phyloP scores from a whole-genome alignment of 2,113 vertebrate species.

The Lagopus leucura region DNA sequence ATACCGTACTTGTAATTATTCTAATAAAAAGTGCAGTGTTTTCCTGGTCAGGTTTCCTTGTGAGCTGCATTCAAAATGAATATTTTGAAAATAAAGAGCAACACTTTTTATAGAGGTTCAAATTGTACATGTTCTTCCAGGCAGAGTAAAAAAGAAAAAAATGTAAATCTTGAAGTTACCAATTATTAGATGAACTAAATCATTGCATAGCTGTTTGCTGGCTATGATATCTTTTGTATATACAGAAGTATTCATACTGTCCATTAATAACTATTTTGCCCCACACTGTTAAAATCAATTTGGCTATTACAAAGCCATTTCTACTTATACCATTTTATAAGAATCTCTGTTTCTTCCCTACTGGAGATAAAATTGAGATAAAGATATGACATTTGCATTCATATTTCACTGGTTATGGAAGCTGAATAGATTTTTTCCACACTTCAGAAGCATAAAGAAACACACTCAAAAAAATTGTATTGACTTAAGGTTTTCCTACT shows the following conservation, averaged over 20 bases:
- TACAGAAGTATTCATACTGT: not conserved
- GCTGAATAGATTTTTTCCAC: not conserved
- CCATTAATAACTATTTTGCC: not conserved
- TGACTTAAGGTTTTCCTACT: not conserved
- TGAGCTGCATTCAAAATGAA: not conserved
- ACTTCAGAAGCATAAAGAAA: not conserved
- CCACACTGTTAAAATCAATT: not conserved
- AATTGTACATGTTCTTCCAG: not conserved
- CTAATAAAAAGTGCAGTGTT: not conserved
- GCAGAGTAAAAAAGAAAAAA: not conserved
- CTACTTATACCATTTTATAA: not conserved
- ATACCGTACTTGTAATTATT: not conserved
- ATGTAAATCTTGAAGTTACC: not conserved
- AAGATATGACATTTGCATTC: not conserved
- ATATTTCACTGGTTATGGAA: not conserved
- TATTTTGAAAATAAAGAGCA: constrained; percentile 12
- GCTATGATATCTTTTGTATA: not conserved
- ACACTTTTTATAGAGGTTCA: not conserved
- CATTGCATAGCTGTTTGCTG: not conserved
- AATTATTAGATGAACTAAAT: not conserved
- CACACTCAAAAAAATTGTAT: not conserved
- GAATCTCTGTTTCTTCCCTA: not conserved
- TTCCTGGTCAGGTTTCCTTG: not conserved
- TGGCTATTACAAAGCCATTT: not conserved
- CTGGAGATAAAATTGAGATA: not conserved